Evolutionary conservation across 2,888 invertebrate species (phyloP), one percentile per base, ranked within the genome.

Genomic region (Brachyptera putata): DNA sequence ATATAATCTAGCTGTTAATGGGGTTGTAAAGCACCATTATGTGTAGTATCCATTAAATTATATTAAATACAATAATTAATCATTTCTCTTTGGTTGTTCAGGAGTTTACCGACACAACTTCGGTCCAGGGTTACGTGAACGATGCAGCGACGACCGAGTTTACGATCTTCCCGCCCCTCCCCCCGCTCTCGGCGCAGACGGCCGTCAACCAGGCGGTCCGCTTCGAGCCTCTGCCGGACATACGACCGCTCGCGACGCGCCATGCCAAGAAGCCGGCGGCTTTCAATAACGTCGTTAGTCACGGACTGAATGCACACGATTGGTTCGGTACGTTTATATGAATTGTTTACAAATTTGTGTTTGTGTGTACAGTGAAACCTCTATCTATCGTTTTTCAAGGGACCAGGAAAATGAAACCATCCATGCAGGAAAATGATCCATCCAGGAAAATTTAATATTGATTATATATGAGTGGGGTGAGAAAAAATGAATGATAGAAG

Each of bases 321-420:
- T 79, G 79, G 79, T 77, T 77, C 66, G 72, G 77, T 78, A 70
- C 75, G 75, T 72, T 60, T 61, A 56, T 53, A 37, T 24, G 62
- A 53, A n/a, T n/a, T n/a, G n/a, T 24, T 56, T n/a, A n/a, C n/a
- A n/a, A n/a, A n/a, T 30, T 50, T 61, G 11, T 21, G 49, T 16
- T n/a, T n/a, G n/a, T n/a, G n/a, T n/a, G n/a, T n/a, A n/a, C n/a
- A n/a, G n/a, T n/a, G n/a, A n/a, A n/a, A n/a, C n/a, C n/a, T n/a
- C n/a, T n/a, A n/a, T n/a, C n/a, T n/a, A n/a, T n/a, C n/a, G n/a
- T n/a, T n/a, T n/a, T n/a, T n/a, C n/a, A n/a, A n/a, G n/a, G n/a
- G n/a, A n/a, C n/a, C n/a, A n/a, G n/a, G n/a, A n/a, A n/a, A n/a
- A n/a, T n/a, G n/a, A n/a, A n/a, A n/a, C n/a, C n/a, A n/a, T n/a